These are phyloP conservation scores for Aeoliscus strigatus DNA, from an alignment of 2,797 vertebrate species.

Conservation along the genomic window DNA sequence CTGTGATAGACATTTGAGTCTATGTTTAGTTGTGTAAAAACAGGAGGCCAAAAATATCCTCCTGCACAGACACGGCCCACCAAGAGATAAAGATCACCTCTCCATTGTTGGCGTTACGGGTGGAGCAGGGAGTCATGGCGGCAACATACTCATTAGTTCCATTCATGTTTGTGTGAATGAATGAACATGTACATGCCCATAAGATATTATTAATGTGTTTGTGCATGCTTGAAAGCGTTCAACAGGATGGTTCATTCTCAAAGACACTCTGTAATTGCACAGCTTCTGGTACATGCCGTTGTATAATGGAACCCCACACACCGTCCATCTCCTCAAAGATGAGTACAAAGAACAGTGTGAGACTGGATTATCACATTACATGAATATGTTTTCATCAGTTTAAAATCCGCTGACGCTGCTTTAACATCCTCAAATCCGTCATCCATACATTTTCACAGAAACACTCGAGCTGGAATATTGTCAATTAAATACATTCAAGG, in stretches of 20 bases:
- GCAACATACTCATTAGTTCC: slow-evolving; percentile 45
- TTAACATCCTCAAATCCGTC: too few relatives aligned
- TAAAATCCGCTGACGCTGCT: too few relatives aligned
- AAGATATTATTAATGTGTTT: too few relatives aligned
- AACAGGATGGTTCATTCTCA: slow-evolving; percentile 24
- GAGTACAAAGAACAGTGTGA: too few relatives aligned
- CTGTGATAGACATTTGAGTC: slow-evolving; percentile 37
- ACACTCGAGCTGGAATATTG: too few relatives aligned
- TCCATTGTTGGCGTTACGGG: slow-evolving; percentile 64
- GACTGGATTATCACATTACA: too few relatives aligned
- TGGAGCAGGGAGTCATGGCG: slow-evolving; percentile 46
- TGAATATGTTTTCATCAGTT: too few relatives aligned
- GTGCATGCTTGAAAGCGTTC: too few relatives aligned
- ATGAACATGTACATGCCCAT: slow-evolving; percentile 7
- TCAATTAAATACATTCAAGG: too few relatives aligned
- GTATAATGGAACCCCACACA: slow-evolving; percentile 17
- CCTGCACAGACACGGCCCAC: slow-evolving; percentile 34
- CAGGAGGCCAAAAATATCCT: slow-evolving; percentile 60
- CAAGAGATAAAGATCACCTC: slow-evolving; percentile 65
- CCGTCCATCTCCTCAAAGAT: too few relatives aligned
- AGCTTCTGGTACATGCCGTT: slow-evolving; percentile 15
- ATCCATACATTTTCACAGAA: too few relatives aligned
- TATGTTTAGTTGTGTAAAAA: slow-evolving; percentile 57
- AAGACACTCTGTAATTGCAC: slow-evolving; percentile 24
- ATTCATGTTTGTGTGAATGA: slow-evolving; percentile 26